Evolutionary conservation across 2,888 invertebrate genomes (phyloP).

Genomic region (Leptura quadrifasciata): DNA sequence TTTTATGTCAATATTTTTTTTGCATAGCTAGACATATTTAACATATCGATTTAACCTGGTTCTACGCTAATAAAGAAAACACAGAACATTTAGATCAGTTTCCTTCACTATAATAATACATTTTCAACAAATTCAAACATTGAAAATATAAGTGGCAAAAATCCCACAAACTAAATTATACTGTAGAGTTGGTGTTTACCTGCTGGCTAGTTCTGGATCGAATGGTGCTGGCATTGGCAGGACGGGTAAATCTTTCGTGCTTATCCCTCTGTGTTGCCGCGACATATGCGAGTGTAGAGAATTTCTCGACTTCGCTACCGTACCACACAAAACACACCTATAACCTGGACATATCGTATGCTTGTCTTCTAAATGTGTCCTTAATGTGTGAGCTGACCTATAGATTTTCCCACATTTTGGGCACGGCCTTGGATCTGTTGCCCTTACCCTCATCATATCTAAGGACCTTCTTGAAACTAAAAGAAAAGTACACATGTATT

Average conservation of each 20-base stretch:
- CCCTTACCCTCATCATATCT: slow-evolving; percentile 90
- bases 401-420: slow-evolving; percentile 96
- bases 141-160: too few relatives aligned
- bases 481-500: slow-evolving; percentile 58
- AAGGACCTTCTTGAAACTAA: slow-evolving; percentile 86
- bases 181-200: slow-evolving; percentile 72
- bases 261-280: slow-evolving; percentile 93
- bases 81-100: too few relatives aligned
- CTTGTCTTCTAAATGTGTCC: slow-evolving; percentile 94
- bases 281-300: slow-evolving; percentile 96
- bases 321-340: slow-evolving; percentile 93
- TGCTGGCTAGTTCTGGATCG: slow-evolving; percentile 91
- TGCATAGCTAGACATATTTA: too few relatives aligned
- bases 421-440: slow-evolving; percentile 93
- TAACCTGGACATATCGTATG: slow-evolving; percentile 95
- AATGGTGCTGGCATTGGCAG: slow-evolving; percentile 94
- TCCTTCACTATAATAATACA: too few relatives aligned
- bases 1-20: too few relatives aligned
- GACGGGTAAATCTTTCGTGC: slow-evolving; percentile 94
- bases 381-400: slow-evolving; percentile 91
- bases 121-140: too few relatives aligned
- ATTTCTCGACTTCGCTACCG: slow-evolving; percentile 94
- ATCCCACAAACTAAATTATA: not conserved
- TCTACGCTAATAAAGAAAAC: too few relatives aligned
- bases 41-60: too few relatives aligned